Conservation (phyloP, 2,113 vertebrate species). For the Eleginops maclovinus region DNA sequence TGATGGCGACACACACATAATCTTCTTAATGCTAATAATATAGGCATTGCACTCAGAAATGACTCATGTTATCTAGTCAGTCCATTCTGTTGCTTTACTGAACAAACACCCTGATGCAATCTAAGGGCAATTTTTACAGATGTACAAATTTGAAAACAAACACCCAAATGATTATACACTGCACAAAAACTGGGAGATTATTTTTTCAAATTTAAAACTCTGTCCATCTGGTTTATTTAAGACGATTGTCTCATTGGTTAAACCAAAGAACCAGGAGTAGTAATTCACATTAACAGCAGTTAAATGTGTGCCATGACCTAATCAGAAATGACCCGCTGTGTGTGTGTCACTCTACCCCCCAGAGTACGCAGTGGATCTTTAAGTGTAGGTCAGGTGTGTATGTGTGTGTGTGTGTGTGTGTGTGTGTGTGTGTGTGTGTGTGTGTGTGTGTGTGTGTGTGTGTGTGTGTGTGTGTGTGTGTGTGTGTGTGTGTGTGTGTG, state of each 20-base stretch:
- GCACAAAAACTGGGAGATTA: constrained; percentile 25
- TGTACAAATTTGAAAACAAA: constrained; percentile 54
- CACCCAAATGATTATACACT: constrained; percentile 30
- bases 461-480: constrained; percentile 9
- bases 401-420: constrained; percentile 5
- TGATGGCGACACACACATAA: neutral
- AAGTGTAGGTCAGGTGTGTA: constrained; percentile 61
- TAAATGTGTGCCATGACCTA: constrained; percentile 64
- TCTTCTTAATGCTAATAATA: constrained; percentile 4
- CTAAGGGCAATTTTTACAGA: constrained; percentile 64
- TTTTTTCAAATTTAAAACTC: constrained; percentile 11
- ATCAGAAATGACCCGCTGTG: constrained; percentile 57
- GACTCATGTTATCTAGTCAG: constrained; percentile 41
- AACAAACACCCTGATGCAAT: constrained; percentile 78
- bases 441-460: constrained; percentile 28
- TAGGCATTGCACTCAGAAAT: constrained; percentile 37
- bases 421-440: constrained; percentile 6
- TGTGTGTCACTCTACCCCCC: constrained; percentile 51
- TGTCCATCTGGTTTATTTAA: constrained; percentile 22
- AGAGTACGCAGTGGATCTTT: constrained; percentile 29
- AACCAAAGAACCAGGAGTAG: constrained; percentile 1
- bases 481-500: constrained; percentile 30
- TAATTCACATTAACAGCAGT: constrained; percentile 45
- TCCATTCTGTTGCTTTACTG: constrained; percentile 34
- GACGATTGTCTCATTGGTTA: constrained; percentile 12